Evolutionary conservation across 2,797 vertebrate species (phyloP).

Genomic region (Syngnathus acus): DNA sequence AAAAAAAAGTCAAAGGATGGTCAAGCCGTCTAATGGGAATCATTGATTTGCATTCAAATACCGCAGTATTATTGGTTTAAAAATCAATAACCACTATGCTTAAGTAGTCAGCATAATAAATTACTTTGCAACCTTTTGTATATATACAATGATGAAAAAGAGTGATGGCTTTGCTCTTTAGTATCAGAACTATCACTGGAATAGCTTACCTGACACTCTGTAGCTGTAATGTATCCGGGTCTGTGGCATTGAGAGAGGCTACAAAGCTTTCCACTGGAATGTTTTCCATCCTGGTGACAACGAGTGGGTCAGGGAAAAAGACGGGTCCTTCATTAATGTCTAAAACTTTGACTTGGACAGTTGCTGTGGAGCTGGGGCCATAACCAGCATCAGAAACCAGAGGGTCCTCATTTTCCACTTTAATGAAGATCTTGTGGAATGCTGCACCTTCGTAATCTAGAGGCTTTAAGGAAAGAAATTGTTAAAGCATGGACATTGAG

Average conservation of each 20-base stretch:
- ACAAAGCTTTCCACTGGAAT: constrained; percentile 82
- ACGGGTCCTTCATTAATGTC: constrained; percentile 91
- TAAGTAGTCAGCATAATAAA: too few relatives aligned
- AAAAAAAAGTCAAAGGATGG: neutral
- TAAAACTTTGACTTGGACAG: constrained; percentile 81
- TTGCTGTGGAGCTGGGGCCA: constrained; percentile 87
- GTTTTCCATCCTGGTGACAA: constrained; percentile 81
- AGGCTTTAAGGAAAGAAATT: constrained; percentile 62
- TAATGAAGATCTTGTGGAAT: constrained; percentile 85
- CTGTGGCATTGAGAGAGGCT: constrained; percentile 84
- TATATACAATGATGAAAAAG: too few relatives aligned
- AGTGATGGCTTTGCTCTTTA: neutral
- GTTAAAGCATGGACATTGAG: neutral
- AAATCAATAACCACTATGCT: neutral
- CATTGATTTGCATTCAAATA: neutral
- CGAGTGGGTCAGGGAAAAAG: constrained; percentile 88
- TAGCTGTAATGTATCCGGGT: constrained; percentile 84
- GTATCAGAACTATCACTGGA: neutral
- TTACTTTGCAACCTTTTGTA: too few relatives aligned
- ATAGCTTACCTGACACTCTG: constrained; percentile 85
- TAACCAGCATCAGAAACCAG: constrained; percentile 83
- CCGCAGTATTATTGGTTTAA: neutral
- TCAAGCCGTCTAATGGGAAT: neutral
- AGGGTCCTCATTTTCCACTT: constrained; percentile 89
- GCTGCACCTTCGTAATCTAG: constrained; percentile 85